Evolutionary conservation across 2,888 invertebrate genomes (phyloP).

Genomic region (Drosophila paranaensis): DNA sequence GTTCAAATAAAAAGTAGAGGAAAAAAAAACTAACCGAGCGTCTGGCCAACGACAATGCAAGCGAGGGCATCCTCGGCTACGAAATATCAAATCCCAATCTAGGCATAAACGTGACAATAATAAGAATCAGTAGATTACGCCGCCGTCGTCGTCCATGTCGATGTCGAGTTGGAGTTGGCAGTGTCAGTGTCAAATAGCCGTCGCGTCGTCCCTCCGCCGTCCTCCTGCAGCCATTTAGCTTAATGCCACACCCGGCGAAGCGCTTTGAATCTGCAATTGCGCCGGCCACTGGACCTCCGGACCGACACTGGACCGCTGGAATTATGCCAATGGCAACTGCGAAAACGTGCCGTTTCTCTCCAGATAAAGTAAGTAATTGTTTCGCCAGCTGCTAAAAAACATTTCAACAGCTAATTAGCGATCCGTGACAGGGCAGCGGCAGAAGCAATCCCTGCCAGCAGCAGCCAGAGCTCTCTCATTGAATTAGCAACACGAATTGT

Average conservation of each 20-base stretch:
- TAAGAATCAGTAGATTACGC: constrained; percentile 78
- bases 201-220: constrained; percentile 1
- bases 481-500: constrained; percentile 6
- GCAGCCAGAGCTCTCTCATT: not conserved
- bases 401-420: constrained; percentile 69
- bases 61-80: constrained; percentile 6
- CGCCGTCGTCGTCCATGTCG: constrained; percentile 7
- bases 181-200: constrained; percentile 12
- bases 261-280: constrained; percentile 47
- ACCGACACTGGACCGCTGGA: constrained; percentile 8
- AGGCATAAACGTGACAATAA: constrained; percentile 81
- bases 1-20: constrained; percentile 13
- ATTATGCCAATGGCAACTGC: constrained; percentile 18
- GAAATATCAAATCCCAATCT: constrained; percentile 73
- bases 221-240: constrained; percentile 56
- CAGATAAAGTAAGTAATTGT: constrained; percentile 66
- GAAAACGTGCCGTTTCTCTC: constrained; percentile 54
- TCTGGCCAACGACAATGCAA: constrained; percentile 10
- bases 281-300: constrained; percentile 6
- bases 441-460: not conserved
- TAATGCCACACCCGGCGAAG: constrained; percentile 65
- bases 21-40: not conserved
- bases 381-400: constrained; percentile 58
- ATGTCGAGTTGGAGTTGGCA: constrained; percentile 6
- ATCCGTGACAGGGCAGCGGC: constrained; percentile 19